These are phyloP conservation scores for Merodon equestris DNA, from an alignment of 2,888 invertebrate species.

Conservation along the genomic window DNA sequence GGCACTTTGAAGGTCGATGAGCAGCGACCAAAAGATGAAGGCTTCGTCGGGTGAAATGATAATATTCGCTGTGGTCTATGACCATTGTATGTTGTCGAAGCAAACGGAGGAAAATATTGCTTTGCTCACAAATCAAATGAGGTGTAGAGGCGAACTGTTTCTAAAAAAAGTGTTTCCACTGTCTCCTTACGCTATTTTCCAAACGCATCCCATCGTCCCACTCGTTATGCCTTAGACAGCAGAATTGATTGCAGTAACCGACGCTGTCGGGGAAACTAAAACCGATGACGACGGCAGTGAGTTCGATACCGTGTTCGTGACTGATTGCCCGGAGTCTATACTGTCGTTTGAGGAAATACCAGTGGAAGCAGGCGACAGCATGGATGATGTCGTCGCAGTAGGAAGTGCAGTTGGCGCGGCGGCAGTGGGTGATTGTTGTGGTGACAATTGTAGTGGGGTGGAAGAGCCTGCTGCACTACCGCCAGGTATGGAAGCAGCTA, in stretches of 20 bases:
- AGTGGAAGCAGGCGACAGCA: conserved; percentile 45
- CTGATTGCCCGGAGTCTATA: conserved; percentile 70
- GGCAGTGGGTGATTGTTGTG: conserved; percentile 41
- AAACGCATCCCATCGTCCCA: background rate
- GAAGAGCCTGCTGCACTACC: conserved; percentile 53
- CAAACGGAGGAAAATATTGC: no score
- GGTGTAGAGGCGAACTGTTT: no score
- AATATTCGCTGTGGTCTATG: no score
- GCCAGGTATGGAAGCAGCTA: conserved; percentile 69
- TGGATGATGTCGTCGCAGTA: conserved; percentile 50
- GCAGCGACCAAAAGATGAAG: background rate
- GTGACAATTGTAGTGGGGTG: conserved; percentile 31
- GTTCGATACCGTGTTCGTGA: conserved; percentile 73
- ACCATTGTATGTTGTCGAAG: no score
- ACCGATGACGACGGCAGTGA: conserved; percentile 70
- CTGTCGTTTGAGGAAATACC: conserved; percentile 40
- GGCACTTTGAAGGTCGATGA: background rate
- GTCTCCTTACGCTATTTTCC: background rate
- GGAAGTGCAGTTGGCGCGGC: conserved; percentile 59
- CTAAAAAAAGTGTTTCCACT: background rate
- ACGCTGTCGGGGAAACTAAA: conserved; percentile 67
- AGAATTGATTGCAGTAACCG: conserved; percentile 76
- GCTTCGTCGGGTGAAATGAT: no score
- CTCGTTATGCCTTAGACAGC: conserved; percentile 72
- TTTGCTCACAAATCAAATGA: no score